A percentile compares a stretch with the other conserved stretches of the same genome.
Conservation (phyloP, 2,797 vertebrate genomes). For the Diceros bicornis region DNA sequence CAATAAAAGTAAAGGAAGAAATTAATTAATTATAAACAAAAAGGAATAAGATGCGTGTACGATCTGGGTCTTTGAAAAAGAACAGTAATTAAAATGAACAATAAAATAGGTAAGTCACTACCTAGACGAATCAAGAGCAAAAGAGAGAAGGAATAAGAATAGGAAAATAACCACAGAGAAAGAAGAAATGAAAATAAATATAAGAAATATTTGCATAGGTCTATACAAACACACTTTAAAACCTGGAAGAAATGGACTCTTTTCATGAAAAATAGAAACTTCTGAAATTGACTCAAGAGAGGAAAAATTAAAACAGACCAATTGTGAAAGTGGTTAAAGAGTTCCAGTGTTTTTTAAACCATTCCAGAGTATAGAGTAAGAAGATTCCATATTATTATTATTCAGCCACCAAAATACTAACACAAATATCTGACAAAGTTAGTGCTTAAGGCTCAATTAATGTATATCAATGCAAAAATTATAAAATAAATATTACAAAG, state of each 20-base stretch:
- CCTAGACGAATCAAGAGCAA: neutral
- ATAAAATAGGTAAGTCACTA: neutral
- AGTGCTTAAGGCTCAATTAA: neutral
- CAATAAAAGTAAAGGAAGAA: slow-evolving; percentile 12
- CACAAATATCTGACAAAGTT: neutral
- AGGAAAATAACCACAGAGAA: neutral
- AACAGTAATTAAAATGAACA: slow-evolving; percentile 31
- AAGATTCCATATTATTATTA: neutral
- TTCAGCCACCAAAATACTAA: neutral
- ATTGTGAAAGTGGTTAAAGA: neutral
- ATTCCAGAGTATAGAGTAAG: neutral
- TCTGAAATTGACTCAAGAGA: neutral
- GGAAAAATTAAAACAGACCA: neutral
- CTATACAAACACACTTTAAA: neutral
- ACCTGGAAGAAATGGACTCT: neutral
- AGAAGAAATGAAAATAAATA: neutral
- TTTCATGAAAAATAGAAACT: neutral
- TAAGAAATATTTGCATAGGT: neutral
- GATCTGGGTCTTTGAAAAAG: neutral
- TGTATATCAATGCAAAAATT: neutral
- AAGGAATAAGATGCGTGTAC: neutral
- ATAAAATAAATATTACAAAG: neutral
- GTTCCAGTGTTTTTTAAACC: neutral
- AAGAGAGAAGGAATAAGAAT: neutral
- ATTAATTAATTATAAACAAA: slow-evolving; percentile 15